A percentile compares a stretch with the other conserved stretches of the same genome.
Evolutionary conservation across 2,888 invertebrate genomes (phyloP).

Genomic region (Leptinotarsa haldemani): DNA sequence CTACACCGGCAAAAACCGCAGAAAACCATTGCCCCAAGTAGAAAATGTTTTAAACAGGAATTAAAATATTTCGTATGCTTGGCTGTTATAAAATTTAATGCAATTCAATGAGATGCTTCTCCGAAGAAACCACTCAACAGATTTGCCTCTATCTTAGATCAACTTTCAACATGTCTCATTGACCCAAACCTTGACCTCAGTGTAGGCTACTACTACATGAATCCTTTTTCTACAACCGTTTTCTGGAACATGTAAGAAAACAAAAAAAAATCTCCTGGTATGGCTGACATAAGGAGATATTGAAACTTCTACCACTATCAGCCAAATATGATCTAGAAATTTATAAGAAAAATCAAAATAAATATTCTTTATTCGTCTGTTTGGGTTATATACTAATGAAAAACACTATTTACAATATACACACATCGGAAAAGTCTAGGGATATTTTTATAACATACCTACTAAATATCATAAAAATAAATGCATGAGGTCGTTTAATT

Average conservation of each 20-base stretch:
- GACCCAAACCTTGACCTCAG: neutral
- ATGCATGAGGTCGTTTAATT: no score
- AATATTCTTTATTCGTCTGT: no score
- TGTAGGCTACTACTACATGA: neutral
- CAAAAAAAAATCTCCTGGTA: slow-evolving; percentile 24
- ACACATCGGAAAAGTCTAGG: no score
- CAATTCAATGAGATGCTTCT: neutral
- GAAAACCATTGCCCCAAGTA: slow-evolving; percentile 20
- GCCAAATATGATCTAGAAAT: neutral
- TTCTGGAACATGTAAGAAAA: neutral
- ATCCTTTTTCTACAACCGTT: neutral
- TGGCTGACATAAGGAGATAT: slow-evolving; percentile 28
- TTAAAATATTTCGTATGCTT: slow-evolving; percentile 15
- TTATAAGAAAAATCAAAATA: no score
- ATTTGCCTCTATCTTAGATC: no score
- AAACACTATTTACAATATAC: no score
- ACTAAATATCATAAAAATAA: no score
- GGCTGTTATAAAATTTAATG: slow-evolving; percentile 26
- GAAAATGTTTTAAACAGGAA: slow-evolving; percentile 23
- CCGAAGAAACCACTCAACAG: no score
- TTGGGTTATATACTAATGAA: no score
- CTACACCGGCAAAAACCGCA: slow-evolving; percentile 1
- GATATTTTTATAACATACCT: no score
- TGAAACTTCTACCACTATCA: neutral
- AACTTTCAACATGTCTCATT: neutral